These are phyloP conservation scores for Cancer borealis DNA, from an alignment of 2,888 invertebrate species.

Conservation along the genomic window DNA sequence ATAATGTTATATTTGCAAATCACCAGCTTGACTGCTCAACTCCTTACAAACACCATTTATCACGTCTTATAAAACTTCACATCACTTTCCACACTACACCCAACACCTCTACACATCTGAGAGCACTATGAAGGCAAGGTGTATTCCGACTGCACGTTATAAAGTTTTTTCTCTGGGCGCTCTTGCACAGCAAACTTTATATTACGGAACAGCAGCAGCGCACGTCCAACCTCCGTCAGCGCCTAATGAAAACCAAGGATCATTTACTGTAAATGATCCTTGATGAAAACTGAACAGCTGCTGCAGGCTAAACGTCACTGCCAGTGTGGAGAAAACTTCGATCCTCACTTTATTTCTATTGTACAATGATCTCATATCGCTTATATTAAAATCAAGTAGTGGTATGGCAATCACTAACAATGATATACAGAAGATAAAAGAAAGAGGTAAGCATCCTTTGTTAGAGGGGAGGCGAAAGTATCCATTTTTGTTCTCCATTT, in stretches of 20 bases:
- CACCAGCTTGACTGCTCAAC: not conserved
- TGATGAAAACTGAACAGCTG: constrained; percentile 75
- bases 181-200: constrained; percentile 68
- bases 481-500: constrained; percentile 69
- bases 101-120: constrained; percentile 66
- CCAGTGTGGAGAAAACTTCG: constrained; percentile 68
- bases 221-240: constrained; percentile 57
- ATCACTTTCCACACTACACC: not conserved
- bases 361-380: not conserved
- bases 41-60: not conserved
- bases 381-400: not conserved
- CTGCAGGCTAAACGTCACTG: constrained; percentile 74
- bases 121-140: constrained; percentile 57
- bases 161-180: constrained; percentile 56
- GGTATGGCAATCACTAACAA: not conserved
- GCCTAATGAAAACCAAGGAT: no score
- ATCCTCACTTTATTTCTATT: constrained; percentile 53
- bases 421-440: not conserved
- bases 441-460: not conserved
- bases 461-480: not conserved
- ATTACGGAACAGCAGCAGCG: constrained; percentile 41
- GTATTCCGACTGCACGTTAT: constrained; percentile 57
- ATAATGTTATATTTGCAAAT: constrained; percentile 5
- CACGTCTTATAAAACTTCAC: constrained; percentile 47
- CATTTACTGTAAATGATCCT: no score